Evolutionary conservation across 2,888 invertebrate species (phyloP), one percentile per base, ranked within the genome.

Genomic region (Protonemura montana): DNA sequence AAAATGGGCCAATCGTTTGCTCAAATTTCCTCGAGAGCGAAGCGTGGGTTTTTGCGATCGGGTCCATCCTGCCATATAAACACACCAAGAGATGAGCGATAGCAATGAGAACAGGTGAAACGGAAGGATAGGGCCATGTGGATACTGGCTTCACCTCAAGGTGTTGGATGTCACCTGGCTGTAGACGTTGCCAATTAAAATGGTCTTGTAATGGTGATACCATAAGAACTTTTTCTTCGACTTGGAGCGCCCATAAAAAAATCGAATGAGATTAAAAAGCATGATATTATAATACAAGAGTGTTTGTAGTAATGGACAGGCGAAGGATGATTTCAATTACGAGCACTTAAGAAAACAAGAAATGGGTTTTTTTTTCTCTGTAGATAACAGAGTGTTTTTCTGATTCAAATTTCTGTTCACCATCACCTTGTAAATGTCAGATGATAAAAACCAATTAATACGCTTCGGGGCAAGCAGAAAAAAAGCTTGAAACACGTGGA

Each of bases 321-420:
- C 81, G 28, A 81, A 35, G 82, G n/a, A 82, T 30, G 82, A 41
- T 82, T 82, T 82, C 42, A 82, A 30, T 82, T 82, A 82, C 41
- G 82, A 41, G 41, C 82, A 82, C 82, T 82, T 82, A 82, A 82
- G 78, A 82, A 25, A 41, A 41, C 35, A 82, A 5, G 26, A 82
- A 82, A 2, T 78, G n/a, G n/a, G 0, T 59, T 10, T 21, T 59
- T 59, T 59, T 13, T 59, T 59, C 29, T 81, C 7, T 81, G n/a
- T 29, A 27, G 81, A 81, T 28, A 81, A 81, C 81, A 27, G 7
- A 81, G 81, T 81, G 81, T 30, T 81, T 28, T n/a, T 30, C 81
- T 81, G 30, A 81, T 81, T 81, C 81, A 30, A 30, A 81, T 81
- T 81, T 81, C 29, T 29, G 30, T 81, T 81, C n/a, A 16, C 28